Conservation (phyloP, 2,797 vertebrate genomes). For the Anniella stebbinsi region DNA sequence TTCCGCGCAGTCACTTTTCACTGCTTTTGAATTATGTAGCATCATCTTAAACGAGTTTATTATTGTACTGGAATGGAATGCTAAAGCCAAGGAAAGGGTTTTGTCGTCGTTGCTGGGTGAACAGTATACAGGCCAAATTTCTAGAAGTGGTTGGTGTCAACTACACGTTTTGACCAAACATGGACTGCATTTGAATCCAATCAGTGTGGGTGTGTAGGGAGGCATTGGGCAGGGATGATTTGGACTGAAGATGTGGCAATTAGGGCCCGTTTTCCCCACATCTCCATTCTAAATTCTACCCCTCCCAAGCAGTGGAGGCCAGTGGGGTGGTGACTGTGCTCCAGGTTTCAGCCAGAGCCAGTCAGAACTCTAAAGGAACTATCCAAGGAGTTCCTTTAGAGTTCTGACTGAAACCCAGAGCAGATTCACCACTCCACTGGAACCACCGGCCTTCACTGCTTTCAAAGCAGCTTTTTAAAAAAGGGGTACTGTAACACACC, state of each 20-base stretch:
- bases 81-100: constrained; percentile 48
- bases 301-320: not conserved
- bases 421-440: too few species aligned
- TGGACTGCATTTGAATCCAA: not conserved
- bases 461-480: not conserved
- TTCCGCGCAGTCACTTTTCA: constrained; percentile 52
- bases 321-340: too few species aligned
- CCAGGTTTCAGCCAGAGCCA: too few species aligned
- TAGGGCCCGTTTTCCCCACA: too few species aligned
- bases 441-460: too few species aligned
- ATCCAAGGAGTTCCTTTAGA: too few species aligned
- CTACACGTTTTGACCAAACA: constrained; percentile 27
- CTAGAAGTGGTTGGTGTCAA: constrained; percentile 40
- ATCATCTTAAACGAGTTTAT: constrained; percentile 66
- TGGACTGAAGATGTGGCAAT: not conserved
- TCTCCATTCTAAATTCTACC: not conserved
- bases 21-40: constrained; percentile 74
- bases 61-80: constrained; percentile 66
- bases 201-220: not conserved
- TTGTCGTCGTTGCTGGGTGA: constrained; percentile 53
- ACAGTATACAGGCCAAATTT: constrained; percentile 50
- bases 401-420: too few species aligned
- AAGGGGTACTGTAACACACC: too few species aligned
- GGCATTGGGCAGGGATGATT: not conserved
- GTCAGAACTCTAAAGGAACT: too few species aligned